Base-by-base conservation (phyloP, 2,888 invertebrate genomes). In the Plemyria rubiginata region DNA sequence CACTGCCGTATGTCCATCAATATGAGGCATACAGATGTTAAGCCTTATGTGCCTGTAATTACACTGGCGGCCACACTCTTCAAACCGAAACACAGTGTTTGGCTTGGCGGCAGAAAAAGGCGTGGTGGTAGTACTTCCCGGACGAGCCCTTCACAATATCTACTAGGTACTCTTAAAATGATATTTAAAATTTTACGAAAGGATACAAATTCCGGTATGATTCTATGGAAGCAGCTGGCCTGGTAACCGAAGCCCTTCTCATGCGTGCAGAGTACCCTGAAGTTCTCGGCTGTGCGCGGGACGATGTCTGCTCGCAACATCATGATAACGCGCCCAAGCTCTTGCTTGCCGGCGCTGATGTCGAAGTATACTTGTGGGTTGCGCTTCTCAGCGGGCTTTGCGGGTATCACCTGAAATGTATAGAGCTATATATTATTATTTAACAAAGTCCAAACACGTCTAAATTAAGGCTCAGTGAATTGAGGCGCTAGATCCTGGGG, bases 191-290 rank as follows among this genome's bases (percentile, higher is more conserved):
- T 38, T 38, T 45, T 53, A 15, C 4, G 92, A 52, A 95, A 95
- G 94, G 94, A 95, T 97, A 99, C 98, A 94, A 99, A 99, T 80
- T 98, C 98, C n/a, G 99, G 98, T 85, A 99, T 99, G 60, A 99
- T 96, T 76, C 99, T 90, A 84, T 98, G 99, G 81, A 99, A 97
- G 45, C 94, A 92, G 80, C 97, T 97, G 4, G 97, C 97, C 88
- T 98, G 98, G 87, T 96, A 99, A 0, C 99, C 99, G 82, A 96
- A 99, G 0, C 99, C 99, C 83, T 98, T 98, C 83, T 99, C 99
- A 82, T 98, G 97, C 0, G 98, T 99, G 81, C 99, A 99, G 15
- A 99, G 93, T 70, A 96, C 96, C 40, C 97, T 94, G 83, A 99
- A 99, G 88, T 99, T 99, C 84, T 98, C 97, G 3, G 97, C 98